Evolutionary conservation across 2,113 vertebrate genomes (phyloP), one percentile per base, ranked within the genome.

Genomic region (Planiliza haematocheilus): DNA sequence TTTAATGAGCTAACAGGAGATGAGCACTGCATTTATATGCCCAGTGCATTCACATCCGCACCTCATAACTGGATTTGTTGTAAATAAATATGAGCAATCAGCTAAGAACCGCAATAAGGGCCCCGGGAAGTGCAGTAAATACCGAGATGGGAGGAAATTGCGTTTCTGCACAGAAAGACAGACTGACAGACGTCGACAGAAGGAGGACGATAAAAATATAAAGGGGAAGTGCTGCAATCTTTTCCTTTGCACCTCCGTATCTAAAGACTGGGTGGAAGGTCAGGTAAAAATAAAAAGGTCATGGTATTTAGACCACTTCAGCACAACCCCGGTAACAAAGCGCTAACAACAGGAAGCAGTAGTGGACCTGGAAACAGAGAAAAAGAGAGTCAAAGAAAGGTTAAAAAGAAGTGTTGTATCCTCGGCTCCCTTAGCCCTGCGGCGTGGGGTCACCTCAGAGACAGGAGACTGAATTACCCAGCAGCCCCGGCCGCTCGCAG

Each of bases 401-500:
- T 89, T 83, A 89, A 84, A 88, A 79, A 70, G 77, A 83, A 86
- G 66, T 78, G 88, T 56, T 70, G 86, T 85, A 88, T 91, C 91
- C 88, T 91, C 79, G 20, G 82, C 84, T 86, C 79, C 48, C 82
- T 88, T 80, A 89, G 91, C 91, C 94, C 92, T 63, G 87, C 91
- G 89, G 94, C 93, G 7, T 73, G 79, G 88, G 92, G 93, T 93
- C 92, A 94, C 93, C 93, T 94, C 91, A 48, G 90, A 92, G 91
- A 92, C 84, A 75, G 85, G 64, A 88, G 89, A 93, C 91, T 89
- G 93, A 94, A 94, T 94, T 94, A 93, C 90, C 92, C 92, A 92
- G 87, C 88, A 92, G 90, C 92, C 91, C 84, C 50, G 42, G 84
- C 83, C 73, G 83, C 90, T 92, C 69, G 74, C 81, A 76, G 91